Evolutionary conservation across 2,797 vertebrate species (phyloP), one percentile per base, ranked within the genome.

Genomic region (Phrynocephalus forsythii): DNA sequence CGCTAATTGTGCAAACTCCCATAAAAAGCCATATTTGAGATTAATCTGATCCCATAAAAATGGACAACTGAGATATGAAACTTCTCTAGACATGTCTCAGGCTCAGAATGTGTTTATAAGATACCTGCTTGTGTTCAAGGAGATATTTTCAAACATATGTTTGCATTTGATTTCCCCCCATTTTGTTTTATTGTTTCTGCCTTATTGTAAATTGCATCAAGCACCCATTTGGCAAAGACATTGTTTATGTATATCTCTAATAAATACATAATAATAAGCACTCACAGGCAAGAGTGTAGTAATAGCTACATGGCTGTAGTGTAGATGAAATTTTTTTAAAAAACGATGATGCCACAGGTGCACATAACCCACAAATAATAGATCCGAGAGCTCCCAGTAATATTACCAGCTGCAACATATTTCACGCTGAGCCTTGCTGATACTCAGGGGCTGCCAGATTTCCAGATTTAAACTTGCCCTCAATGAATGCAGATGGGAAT

Each of bases 401-500:
- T 72, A 85, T 50, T 82, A 52, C 44, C 66, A 73, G 18, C 82
- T 91, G 86, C 50, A 90, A 76, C 79, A n/a, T 79, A 63, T 28
- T 15, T 28, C 26, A 1, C 0, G 0, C n/a, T 22, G 38, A 16
- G 66, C 80, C 82, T 77, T 30, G n/a, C 33, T 24, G 0, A 0
- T 52, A 11, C 5, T 0, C 13, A 84, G 75, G 82, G 26, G 56
- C 0, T 1, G 13, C 30, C 33, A 7, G 56, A 48, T 83, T 63
- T 18, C 30, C 33, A 7, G 56, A 48, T 83, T 63, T 18, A 9
- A 87, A 82, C 13, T 4, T 7, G 24, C 38, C 20, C 15, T 52
- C 9, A 52, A 6, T 0, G 2, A 75, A 38, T 15, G 2, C n/a
- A 50, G 2, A 75, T 28, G 20, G n/a, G 3, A 52, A 16, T 0